Conservation (phyloP, 2,113 vertebrate genomes). For the Empidonax traillii region DNA sequence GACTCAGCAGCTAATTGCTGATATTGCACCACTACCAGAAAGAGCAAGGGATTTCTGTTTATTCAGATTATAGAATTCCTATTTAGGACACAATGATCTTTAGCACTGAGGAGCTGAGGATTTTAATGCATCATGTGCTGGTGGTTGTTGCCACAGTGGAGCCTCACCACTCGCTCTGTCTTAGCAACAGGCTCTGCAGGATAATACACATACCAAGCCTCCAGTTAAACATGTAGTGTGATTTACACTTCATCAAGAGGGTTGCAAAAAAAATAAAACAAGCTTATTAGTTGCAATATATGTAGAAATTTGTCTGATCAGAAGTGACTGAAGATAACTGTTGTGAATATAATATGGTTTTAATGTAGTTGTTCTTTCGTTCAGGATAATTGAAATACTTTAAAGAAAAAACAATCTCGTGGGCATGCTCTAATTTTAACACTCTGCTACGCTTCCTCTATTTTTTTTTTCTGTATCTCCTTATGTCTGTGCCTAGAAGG, state of each 20-base stretch:
- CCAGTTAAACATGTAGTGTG: neutral
- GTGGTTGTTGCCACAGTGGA: slow-evolving; percentile 6
- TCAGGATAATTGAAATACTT: slow-evolving; percentile 65
- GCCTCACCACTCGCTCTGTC: neutral
- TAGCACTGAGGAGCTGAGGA: neutral
- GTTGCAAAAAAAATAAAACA: neutral
- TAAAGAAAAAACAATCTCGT: slow-evolving; percentile 48
- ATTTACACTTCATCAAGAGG: neutral
- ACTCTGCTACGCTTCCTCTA: neutral
- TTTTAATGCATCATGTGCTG: neutral
- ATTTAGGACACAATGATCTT: slow-evolving; percentile 1
- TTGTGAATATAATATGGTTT: slow-evolving; percentile 48
- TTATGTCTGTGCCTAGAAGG: slow-evolving; percentile 33
- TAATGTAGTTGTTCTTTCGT: slow-evolving; percentile 41
- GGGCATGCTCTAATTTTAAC: slow-evolving; percentile 18
- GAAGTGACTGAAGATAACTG: slow-evolving; percentile 38
- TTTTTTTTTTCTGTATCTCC: neutral
- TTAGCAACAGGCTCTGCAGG: neutral
- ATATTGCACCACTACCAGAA: neutral
- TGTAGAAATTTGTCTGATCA: slow-evolving; percentile 11
- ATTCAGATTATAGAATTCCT: neutral
- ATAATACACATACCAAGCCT: neutral
- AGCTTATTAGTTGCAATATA: slow-evolving; percentile 17
- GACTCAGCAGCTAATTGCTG: slow-evolving; percentile 12
- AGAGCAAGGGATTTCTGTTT: slow-evolving; percentile 2